Evolutionary conservation across 2,888 invertebrate species (phyloP).

Genomic region (Scrobipalpa atriplicella): DNA sequence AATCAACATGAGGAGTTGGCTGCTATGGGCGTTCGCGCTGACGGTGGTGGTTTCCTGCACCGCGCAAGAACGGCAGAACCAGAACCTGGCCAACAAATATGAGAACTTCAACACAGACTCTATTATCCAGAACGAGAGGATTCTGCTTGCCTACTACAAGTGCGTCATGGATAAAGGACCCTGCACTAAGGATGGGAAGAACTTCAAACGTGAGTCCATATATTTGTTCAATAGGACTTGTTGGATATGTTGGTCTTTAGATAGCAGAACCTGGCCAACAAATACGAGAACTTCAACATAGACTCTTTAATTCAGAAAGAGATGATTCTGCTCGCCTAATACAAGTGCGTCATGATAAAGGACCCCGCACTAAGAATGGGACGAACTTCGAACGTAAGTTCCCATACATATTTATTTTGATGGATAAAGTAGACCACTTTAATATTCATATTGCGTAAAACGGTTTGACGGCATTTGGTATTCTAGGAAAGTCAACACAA

Average conservation of each 20-base stretch:
- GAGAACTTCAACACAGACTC: slow-evolving; percentile 76
- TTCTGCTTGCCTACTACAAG: slow-evolving; percentile 75
- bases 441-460: not conserved
- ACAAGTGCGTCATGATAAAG: slow-evolving; percentile 78
- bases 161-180: slow-evolving; percentile 79
- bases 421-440: not conserved
- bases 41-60: slow-evolving; percentile 61
- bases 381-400: slow-evolving; percentile 77
- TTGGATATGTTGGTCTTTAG: slow-evolving; percentile 48
- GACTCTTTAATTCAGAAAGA: slow-evolving; percentile 75
- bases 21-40: slow-evolving; percentile 58
- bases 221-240: not conserved
- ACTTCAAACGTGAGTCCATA: slow-evolving; percentile 71
- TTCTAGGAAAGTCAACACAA: not conserved
- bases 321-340: slow-evolving; percentile 73
- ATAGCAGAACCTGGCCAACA: slow-evolving; percentile 49
- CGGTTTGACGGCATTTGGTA: not conserved
- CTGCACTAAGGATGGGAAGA: slow-evolving; percentile 75
- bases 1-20: slow-evolving; percentile 58
- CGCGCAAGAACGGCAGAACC: slow-evolving; percentile 52
- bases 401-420: not conserved
- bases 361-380: slow-evolving; percentile 76
- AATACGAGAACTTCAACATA: slow-evolving; percentile 74
- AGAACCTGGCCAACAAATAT: slow-evolving; percentile 56
- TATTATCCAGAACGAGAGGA: slow-evolving; percentile 72